Evolutionary conservation across 2,888 invertebrate species (phyloP).

Genomic region (Andrena chrysosceles): DNA sequence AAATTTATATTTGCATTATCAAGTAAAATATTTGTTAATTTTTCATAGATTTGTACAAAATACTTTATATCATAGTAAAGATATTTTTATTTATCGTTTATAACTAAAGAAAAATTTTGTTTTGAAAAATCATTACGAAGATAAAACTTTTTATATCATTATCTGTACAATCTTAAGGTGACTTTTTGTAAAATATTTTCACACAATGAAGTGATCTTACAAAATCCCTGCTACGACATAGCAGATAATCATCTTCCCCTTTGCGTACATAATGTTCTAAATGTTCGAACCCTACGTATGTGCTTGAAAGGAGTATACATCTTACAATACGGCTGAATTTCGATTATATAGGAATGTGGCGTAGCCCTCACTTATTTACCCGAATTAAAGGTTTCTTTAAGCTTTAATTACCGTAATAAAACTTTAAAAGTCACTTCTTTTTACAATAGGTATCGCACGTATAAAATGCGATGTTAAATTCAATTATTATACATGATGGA

Average conservation of each 20-base stretch:
- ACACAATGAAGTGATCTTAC: conserved; percentile 35
- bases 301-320: conserved; percentile 42
- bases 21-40: conserved; percentile 58
- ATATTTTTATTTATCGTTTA: conserved; percentile 38
- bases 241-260: conserved; percentile 20
- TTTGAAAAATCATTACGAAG: conserved; percentile 40
- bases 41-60: conserved; percentile 68
- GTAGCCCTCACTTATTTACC: conserved; percentile 46
- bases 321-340: conserved; percentile 49
- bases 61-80: conserved; percentile 53
- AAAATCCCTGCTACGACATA: conserved; percentile 33
- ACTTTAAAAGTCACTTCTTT: conserved; percentile 46
- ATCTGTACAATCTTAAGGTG: conserved; percentile 53
- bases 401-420: conserved; percentile 49
- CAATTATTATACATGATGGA: conserved; percentile 83
- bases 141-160: conserved; percentile 32
- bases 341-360: conserved; percentile 62
- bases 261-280: conserved; percentile 31
- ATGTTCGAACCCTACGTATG: conserved; percentile 25
- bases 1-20: conserved; percentile 50
- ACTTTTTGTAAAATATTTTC: conserved; percentile 28
- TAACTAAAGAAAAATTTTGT: conserved; percentile 32
- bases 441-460: conserved; percentile 46
- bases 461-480: conserved; percentile 37
- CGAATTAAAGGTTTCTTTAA: conserved; percentile 44